Conservation (phyloP, 2,797 vertebrate species). For the Sebastes diploproa region DNA sequence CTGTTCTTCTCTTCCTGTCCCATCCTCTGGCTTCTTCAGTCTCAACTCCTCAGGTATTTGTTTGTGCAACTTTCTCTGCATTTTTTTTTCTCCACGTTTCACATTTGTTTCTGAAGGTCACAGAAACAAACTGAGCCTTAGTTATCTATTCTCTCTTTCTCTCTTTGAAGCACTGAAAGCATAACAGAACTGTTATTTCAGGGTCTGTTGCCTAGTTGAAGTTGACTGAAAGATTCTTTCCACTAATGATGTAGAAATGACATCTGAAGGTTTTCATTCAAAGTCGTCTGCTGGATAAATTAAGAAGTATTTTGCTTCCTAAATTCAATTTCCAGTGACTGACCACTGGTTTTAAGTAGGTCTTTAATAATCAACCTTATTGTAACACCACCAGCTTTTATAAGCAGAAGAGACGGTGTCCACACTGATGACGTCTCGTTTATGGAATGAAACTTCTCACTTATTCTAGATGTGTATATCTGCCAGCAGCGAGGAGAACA, state of each 20-base stretch:
- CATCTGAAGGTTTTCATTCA: background rate
- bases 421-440: background rate
- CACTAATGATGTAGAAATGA: background rate
- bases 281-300: background rate
- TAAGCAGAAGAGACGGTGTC: no score
- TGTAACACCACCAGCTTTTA: background rate
- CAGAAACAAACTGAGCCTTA: background rate
- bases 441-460: background rate
- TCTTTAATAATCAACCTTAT: background rate
- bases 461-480: background rate
- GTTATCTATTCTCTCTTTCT: background rate
- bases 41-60: conserved; percentile 60
- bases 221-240: background rate
- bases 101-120: background rate
- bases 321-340: background rate
- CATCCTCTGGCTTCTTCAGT: conserved; percentile 62
- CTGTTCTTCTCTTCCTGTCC: conserved; percentile 73
- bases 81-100: background rate
- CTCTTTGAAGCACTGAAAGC: background rate
- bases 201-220: background rate
- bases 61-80: background rate
- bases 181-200: background rate
- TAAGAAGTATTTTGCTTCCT: background rate
- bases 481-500: background rate
- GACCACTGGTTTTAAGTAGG: background rate